Evolutionary conservation across 2,888 invertebrate genomes (phyloP), one percentile per base, ranked within the genome.

Genomic region (Meiosimyza decipiens): DNA sequence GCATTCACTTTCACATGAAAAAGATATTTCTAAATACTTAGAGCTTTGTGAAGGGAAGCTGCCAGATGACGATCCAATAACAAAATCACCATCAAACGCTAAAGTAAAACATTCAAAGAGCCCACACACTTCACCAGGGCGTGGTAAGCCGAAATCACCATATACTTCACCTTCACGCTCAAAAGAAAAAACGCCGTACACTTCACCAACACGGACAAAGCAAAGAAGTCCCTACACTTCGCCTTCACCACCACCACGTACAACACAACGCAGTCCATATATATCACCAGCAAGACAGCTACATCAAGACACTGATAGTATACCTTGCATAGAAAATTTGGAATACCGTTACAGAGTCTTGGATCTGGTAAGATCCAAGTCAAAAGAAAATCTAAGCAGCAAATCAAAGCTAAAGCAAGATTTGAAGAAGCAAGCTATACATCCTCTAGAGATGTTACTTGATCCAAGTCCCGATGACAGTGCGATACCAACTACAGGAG

Each of bases 1-100:
- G 52, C 85, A 85, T 71, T 84, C 84, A 3, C 75, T 84, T 3
- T 85, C 85, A 1, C 84, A 85, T 59, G 84, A 84, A 64, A 85
- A 82, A 51, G 84, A 84, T 62, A 77, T 84, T 0, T 81, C 80
- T 28, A 83, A 83, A 51, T 84, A 80, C 54, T 47, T 84, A 7
- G 84, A 84, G 12, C 77, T 84, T 1, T 84, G 85, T 47, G 85
- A 84, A 33, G 84, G 84, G 2, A 85, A 82, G 59, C 78, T 80
- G 0, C 77, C 78, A 12, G 72, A 73, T 0, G 66, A 60, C 28
- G 75, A 18, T 1, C 13, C 50, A 16, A 55, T 16, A 15, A 11
- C 49, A 54, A 49, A 52, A 51, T 22, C 63, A 16, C 22, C 60
- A 9, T 55, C 62, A 54, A 28, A 18, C 1, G 52, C 28, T 15